Evolutionary conservation across 2,113 vertebrate species (phyloP).

Genomic region (Petroica traversi): DNA sequence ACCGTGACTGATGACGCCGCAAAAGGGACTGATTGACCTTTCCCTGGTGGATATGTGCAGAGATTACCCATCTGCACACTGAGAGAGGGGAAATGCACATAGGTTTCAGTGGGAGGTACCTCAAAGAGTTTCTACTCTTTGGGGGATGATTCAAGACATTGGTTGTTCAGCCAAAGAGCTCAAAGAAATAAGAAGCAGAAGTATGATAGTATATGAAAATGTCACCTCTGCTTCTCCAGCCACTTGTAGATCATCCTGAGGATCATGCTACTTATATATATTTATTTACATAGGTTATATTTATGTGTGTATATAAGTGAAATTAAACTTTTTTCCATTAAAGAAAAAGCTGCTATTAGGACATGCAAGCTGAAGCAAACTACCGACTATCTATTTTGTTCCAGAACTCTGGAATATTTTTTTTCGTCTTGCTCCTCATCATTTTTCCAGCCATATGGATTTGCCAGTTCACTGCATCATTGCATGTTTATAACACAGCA

Average conservation of each 20-base stretch:
- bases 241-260: neutral
- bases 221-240: neutral
- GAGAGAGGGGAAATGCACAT: neutral
- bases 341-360: neutral
- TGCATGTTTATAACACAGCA: slow-evolving; percentile 68
- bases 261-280: neutral
- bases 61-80: neutral
- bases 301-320: neutral
- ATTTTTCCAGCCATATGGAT: slow-evolving; percentile 69
- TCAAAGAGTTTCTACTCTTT: neutral
- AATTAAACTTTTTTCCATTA: neutral
- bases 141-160: neutral
- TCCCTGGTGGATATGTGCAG: neutral
- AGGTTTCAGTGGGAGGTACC: neutral
- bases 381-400: neutral
- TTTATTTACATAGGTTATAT: neutral
- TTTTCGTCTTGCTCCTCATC: neutral
- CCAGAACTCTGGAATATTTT: neutral
- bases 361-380: neutral
- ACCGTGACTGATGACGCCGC: neutral
- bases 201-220: neutral
- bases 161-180: neutral
- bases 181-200: neutral
- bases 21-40: neutral
- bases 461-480: slow-evolving; percentile 73